A percentile compares a stretch with the other conserved stretches of the same genome.
These are phyloP conservation scores for Epistrophella euchroma DNA, from an alignment of 2,888 invertebrate genomes.

Conservation along the genomic window DNA sequence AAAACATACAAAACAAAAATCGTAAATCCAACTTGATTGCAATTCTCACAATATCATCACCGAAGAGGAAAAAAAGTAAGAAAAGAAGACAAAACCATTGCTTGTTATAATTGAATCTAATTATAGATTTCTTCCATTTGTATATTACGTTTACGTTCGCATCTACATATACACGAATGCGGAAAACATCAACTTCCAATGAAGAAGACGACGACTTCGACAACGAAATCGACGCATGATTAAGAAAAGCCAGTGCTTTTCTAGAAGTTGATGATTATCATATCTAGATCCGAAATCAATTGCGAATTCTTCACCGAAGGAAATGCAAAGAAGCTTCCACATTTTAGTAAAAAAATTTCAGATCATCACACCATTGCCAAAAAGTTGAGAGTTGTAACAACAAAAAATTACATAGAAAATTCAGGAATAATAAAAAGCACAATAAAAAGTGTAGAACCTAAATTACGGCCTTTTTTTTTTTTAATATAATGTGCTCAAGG, in stretches of 20 bases:
- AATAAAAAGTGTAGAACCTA: constrained; percentile 48
- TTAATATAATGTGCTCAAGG: constrained; percentile 68
- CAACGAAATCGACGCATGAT: neutral
- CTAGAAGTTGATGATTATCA: neutral
- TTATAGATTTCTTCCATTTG: constrained; percentile 58
- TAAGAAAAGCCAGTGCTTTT: neutral
- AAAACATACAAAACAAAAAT: neutral
- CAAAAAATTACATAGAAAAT: constrained; percentile 59
- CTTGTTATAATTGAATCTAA: constrained; percentile 66
- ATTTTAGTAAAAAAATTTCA: neutral
- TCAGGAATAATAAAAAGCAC: constrained; percentile 14
- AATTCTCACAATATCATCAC: constrained; percentile 42
- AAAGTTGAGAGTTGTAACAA: constrained; percentile 14
- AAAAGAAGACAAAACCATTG: constrained; percentile 62
- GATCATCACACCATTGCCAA: constrained; percentile 18
- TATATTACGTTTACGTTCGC: constrained; percentile 18
- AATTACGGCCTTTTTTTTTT: constrained; percentile 58
- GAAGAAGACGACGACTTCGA: neutral
- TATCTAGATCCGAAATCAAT: neutral
- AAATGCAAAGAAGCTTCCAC: neutral
- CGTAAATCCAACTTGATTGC: constrained; percentile 43
- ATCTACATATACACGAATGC: constrained; percentile 44
- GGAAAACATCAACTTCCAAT: constrained; percentile 48
- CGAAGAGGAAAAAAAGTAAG: constrained; percentile 8
- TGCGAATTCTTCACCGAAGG: neutral